Evolutionary conservation across 2,113 vertebrate species (phyloP).

Genomic region (Halcyon senegalensis): DNA sequence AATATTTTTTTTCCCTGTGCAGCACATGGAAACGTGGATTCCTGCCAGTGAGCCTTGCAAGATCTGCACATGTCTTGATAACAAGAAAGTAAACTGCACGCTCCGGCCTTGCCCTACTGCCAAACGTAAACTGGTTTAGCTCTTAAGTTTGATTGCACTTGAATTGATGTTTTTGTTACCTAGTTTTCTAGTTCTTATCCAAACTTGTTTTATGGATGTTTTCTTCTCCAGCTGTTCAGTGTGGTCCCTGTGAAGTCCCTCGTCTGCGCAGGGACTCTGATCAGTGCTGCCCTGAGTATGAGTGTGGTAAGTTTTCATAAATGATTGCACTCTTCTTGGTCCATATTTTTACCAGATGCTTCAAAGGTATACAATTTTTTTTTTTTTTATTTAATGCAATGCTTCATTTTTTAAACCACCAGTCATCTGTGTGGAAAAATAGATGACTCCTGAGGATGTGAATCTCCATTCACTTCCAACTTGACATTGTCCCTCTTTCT

Average conservation of each 20-base stretch:
- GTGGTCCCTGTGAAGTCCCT: constrained; percentile 86
- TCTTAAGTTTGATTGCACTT: neutral
- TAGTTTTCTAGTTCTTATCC: neutral
- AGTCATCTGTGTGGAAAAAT: neutral
- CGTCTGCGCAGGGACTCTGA: constrained; percentile 72
- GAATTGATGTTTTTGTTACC: neutral
- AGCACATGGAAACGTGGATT: constrained; percentile 92
- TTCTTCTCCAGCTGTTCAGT: constrained; percentile 77
- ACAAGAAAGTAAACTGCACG: constrained; percentile 86
- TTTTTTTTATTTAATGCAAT: neutral
- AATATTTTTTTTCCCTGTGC: neutral
- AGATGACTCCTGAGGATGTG: neutral
- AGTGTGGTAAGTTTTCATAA: constrained; percentile 85
- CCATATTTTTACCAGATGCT: neutral
- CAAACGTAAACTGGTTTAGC: constrained; percentile 76
- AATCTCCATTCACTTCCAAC: neutral
- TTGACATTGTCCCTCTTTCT: neutral
- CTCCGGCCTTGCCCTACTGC: constrained; percentile 81
- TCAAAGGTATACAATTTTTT: neutral
- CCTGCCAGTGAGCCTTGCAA: constrained; percentile 85
- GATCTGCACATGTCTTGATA: constrained; percentile 88
- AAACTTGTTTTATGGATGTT: neutral
- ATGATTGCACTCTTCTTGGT: neutral
- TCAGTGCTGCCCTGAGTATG: constrained; percentile 88
- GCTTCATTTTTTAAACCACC: neutral